A percentile compares a stretch with the other conserved stretches of the same genome.
Evolutionary conservation across 2,888 invertebrate species (phyloP).

Genomic region (Plagodis pulveraria): DNA sequence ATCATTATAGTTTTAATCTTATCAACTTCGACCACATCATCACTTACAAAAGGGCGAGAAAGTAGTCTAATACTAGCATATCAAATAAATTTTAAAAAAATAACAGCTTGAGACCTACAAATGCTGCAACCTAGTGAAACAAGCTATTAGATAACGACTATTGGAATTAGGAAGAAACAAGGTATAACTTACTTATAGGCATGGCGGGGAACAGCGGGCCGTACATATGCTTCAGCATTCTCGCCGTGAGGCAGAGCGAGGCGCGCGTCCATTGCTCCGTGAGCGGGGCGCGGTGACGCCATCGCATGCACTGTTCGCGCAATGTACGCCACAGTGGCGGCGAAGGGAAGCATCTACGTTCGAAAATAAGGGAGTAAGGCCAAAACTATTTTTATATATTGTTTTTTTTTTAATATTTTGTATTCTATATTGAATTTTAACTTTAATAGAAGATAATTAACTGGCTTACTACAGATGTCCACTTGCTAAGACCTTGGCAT

Average conservation of each 20-base stretch:
- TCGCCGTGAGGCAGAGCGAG: constrained; percentile 94
- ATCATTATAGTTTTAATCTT: no score
- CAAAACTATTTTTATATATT: no score
- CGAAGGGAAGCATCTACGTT: constrained; percentile 92
- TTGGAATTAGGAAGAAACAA: not conserved
- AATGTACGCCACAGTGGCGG: constrained; percentile 98
- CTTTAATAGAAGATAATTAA: no score
- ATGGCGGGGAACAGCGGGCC: constrained; percentile 93
- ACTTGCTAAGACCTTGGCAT: no score
- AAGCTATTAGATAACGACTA: not conserved
- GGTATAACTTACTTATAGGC: constrained; percentile 87
- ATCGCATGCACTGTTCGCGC: constrained; percentile 95
- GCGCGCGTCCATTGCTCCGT: constrained; percentile 98
- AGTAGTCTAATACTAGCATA: no score
- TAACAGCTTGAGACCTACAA: no score
- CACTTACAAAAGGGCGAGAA: no score
- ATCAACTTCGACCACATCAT: no score
- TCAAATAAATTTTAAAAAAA: no score
- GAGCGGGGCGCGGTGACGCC: constrained; percentile 97
- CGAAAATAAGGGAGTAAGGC: not conserved
- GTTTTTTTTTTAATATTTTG: no score
- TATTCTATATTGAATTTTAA: no score
- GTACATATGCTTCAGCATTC: constrained; percentile 94
- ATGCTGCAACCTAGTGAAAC: no score
- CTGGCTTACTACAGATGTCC: not conserved